Evolutionary conservation across 2,888 invertebrate genomes (phyloP).

Genomic region (Pammene aurita): DNA sequence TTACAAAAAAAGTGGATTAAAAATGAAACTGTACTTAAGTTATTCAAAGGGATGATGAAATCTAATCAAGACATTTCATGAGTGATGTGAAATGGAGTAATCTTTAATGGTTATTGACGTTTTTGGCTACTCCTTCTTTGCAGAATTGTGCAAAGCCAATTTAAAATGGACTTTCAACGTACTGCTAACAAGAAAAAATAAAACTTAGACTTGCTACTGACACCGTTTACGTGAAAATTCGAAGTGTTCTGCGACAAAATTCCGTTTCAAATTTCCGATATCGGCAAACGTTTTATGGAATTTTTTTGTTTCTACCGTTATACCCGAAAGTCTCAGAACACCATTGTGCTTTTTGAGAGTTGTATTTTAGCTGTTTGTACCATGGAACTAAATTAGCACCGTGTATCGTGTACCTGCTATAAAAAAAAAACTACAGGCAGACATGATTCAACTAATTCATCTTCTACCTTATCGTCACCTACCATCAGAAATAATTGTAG

Average conservation of each 20-base stretch:
- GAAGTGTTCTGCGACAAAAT: constrained; percentile 4
- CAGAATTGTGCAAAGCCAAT: background rate
- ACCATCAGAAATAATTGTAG: too few species aligned
- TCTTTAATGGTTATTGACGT: too few species aligned
- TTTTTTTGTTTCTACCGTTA: background rate
- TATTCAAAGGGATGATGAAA: too few species aligned
- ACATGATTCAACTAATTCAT: too few species aligned
- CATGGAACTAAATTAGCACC: background rate
- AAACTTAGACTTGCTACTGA: background rate
- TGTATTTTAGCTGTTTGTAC: background rate
- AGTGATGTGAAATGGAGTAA: too few species aligned
- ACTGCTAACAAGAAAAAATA: background rate
- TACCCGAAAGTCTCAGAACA: background rate
- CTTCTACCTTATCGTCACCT: too few species aligned
- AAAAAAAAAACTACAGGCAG: too few species aligned
- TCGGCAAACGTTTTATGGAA: background rate
- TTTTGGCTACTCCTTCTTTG: too few species aligned
- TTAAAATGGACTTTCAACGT: background rate
- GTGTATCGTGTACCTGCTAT: too few species aligned
- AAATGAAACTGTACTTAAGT: too few species aligned
- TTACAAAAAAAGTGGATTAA: too few species aligned
- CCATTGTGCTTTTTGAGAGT: constrained; percentile 6
- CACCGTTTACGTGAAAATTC: constrained; percentile 9
- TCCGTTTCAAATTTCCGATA: constrained; percentile 16
- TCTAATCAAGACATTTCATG: too few species aligned